Evolutionary conservation across 1,140 invertebrate species (phyloP), one percentile per base, ranked within the genome.

Genomic region (Drosophila neocordata): DNA sequence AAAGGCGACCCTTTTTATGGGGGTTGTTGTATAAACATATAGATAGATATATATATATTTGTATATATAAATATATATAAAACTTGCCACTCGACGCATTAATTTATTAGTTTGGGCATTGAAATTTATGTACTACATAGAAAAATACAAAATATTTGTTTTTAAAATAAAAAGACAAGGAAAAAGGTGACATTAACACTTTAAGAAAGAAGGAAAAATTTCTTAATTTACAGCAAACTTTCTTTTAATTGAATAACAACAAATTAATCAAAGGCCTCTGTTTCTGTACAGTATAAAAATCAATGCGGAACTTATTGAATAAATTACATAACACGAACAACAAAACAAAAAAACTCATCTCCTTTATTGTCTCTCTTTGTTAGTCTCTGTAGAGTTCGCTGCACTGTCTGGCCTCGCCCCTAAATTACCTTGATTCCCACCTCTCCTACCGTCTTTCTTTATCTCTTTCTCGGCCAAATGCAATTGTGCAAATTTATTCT

Each of bases 401-500:
- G 77, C 53, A 73, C 73, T 58, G 70, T 11, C 31, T 56, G 13
- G 53, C 27, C 31, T 18, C 53, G 5, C 27, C 53, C 53, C 53
- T 27, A 27, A 20, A 56, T 56, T 34, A 35, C 53, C 53, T 56
- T 48, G 41, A 48, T 11, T 20, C 7, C 20, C 11, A 38, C 8
- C n/a, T 20, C 56, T 12, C n/a, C 24, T 13, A 11, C n/a, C 8
- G 4, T 4, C 11, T 15, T 12, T n/a, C 41, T 48, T 13, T 58
- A 22, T 31, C 53, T 34, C 31, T 11, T n/a, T 27, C 27, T 24
- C n/a, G n/a, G 52, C 27, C 37, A 37, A 48, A 57, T 85, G 61
- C 78, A 85, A 81, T 87, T 85, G 77, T 85, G 82, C 81, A 85
- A 85, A 67, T 77, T 84, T 62, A 65, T 84, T 85, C 82, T 85